Evolutionary conservation across 2,113 vertebrate genomes (phyloP).

Genomic region (Pelusios castaneus): DNA sequence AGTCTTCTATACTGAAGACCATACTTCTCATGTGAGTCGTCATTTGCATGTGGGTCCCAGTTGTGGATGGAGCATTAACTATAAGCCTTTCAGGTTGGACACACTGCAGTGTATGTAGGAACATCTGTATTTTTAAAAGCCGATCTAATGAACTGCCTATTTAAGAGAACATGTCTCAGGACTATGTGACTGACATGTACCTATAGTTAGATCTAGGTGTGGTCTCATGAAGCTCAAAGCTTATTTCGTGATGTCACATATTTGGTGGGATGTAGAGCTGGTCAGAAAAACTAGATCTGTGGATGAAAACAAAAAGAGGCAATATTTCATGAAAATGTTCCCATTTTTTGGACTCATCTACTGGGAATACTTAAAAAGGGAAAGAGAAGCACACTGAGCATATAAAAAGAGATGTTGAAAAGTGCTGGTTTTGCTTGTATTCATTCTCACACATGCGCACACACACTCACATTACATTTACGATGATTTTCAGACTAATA

Average conservation of each 20-base stretch:
- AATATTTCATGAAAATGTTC: neutral
- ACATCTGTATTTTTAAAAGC: neutral
- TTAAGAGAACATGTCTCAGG: neutral
- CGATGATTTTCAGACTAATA: neutral
- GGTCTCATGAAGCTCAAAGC: neutral
- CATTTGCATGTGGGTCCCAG: slow-evolving; percentile 1
- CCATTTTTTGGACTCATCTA: neutral
- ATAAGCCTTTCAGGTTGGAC: neutral
- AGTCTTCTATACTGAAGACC: neutral
- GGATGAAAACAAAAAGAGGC: neutral
- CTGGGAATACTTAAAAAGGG: neutral
- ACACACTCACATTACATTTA: no score
- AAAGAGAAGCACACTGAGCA: neutral
- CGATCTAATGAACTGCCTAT: neutral
- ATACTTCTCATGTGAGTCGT: neutral
- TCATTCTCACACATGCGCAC: neutral
- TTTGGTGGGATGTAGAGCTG: neutral
- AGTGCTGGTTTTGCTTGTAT: neutral
- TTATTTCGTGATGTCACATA: neutral
- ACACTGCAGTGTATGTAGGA: neutral
- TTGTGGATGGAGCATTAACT: neutral
- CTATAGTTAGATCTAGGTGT: neutral
- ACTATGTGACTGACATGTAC: neutral
- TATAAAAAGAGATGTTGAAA: neutral
- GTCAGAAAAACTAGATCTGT: neutral